Conservation (phyloP, 2,888 invertebrate species). For the Philhelius pedissequus region DNA sequence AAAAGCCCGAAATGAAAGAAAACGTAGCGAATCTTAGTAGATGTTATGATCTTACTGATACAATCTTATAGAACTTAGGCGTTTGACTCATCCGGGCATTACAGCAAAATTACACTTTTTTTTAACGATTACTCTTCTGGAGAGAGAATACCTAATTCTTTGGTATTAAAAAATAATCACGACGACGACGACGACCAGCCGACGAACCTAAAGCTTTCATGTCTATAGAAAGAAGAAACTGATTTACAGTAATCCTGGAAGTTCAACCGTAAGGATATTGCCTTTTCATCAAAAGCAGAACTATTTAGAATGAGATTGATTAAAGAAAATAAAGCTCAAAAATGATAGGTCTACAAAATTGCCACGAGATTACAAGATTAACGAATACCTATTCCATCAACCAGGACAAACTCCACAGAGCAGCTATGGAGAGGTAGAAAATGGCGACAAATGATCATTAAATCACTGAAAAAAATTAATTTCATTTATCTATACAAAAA, state of each 20-base stretch:
- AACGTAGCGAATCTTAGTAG: no score
- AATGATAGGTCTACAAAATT: neutral
- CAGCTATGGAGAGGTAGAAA: neutral
- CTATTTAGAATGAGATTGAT: neutral
- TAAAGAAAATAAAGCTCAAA: neutral
- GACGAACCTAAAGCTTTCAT: no score
- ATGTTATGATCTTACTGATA: no score
- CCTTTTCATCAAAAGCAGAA: neutral
- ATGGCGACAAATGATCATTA: slow-evolving; percentile 27
- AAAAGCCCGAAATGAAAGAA: no score
- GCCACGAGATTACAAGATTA: slow-evolving; percentile 9
- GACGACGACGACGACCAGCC: neutral
- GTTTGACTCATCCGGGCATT: no score
- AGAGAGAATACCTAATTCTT: no score
- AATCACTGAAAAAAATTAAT: neutral
- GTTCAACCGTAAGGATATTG: neutral
- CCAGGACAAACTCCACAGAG: slow-evolving; percentile 1
- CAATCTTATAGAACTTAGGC: no score
- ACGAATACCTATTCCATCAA: slow-evolving; percentile 9
- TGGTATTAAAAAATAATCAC: no score
- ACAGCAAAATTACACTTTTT: no score
- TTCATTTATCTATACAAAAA: neutral
- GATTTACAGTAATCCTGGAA: neutral
- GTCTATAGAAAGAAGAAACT: neutral
- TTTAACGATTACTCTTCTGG: no score